Evolutionary conservation across 2,888 invertebrate species (phyloP), one percentile per base, ranked within the genome.

Genomic region (Ernsta delagoae): DNA sequence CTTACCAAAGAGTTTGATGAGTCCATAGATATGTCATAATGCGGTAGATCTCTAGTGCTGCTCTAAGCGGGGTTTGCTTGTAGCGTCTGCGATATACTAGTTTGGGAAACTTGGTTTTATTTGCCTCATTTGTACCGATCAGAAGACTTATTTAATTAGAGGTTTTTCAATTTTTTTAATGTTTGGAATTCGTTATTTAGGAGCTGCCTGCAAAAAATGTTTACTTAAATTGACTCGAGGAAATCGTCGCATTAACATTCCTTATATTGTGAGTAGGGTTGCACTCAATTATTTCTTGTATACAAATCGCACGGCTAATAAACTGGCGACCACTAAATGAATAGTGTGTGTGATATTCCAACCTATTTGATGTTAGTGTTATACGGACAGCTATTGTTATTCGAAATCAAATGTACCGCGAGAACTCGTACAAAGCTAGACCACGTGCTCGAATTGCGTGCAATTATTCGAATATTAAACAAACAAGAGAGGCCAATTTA

Each of bases 1-100:
- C 12, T 8, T 57, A 57, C 34, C 24, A 57, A 57, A 57, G 56
- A 7, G 56, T 36, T 57, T 57, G 56, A 57, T 36, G 34, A 57
- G 56, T 36, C 56, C 34, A 36, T 57, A 57, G 36, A 57, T 57
- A 57, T 57, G 56, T 36, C 56, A 57, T 57, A 57, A 57, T 57
- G 56, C 56, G 56, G 56, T 57, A 57, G 56, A 57, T 57, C 56
- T 57, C 56, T 57, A 57, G 56, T 57, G 56, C 53, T 53, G 53
- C 9, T 53, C 53, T 53, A 53, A 53, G 24, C 53, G 1, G 53
- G 24, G 53, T 53, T 24, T 53, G 53, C 6, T 53, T 53, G 24
- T 24, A 9, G 53, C 53, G 53, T 9, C 53, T 24, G 4, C 53
- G 53, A 24, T 24, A 24, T 16, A 12, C 8, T 24, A 24, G 24